A percentile compares a stretch with the other conserved stretches of the same genome.
These are phyloP conservation scores for Rhegmatorhina hoffmannsi DNA, from an alignment of 2,113 vertebrate genomes.

Conservation along the genomic window DNA sequence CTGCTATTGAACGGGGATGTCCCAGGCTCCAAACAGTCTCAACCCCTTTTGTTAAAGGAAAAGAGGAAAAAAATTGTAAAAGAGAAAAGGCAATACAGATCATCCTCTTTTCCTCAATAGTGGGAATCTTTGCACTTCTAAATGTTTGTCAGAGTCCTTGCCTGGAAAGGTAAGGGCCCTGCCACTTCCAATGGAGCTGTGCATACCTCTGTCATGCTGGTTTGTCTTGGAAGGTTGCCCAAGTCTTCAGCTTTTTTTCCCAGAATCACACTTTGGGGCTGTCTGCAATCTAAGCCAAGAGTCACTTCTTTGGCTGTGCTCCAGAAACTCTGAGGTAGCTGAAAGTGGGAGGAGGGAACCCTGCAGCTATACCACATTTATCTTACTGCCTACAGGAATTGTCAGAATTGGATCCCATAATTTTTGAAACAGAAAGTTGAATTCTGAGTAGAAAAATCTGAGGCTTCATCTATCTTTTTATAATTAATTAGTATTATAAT, in stretches of 20 bases:
- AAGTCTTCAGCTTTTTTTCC: neutral
- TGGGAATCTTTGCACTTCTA: neutral
- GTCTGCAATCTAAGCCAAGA: neutral
- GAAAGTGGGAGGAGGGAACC: neutral
- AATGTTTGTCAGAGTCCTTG: neutral
- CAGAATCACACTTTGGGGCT: neutral
- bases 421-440: neutral
- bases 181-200: neutral
- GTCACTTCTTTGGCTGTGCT: neutral
- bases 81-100: neutral
- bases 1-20: neutral
- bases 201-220: neutral
- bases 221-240: neutral
- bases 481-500: neutral
- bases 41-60: neutral
- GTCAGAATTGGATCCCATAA: neutral
- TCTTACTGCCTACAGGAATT: neutral
- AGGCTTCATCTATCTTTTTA: neutral
- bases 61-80: neutral
- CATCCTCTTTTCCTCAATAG: neutral
- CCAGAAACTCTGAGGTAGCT: neutral
- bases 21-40: rapidly evolving
- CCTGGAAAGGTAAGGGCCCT: neutral
- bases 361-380: neutral
- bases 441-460: neutral